A percentile compares a stretch with the other conserved stretches of the same genome.
These are phyloP conservation scores for Oncorhynchus kisutch DNA, from an alignment of 2,113 vertebrate genomes.

Conservation along the genomic window DNA sequence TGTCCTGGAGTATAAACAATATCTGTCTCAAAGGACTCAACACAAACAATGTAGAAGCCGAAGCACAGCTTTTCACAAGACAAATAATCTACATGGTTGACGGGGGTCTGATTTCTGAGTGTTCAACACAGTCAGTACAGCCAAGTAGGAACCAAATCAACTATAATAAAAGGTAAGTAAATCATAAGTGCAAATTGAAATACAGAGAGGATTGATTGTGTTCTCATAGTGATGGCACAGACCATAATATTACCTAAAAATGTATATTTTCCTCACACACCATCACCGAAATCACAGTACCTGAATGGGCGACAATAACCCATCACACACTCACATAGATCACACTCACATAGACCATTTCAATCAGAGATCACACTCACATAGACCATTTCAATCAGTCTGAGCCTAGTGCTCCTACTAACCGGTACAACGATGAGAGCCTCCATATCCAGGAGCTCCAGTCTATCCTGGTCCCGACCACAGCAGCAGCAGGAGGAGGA, in stretches of 20 bases:
- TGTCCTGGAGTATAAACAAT: background rate
- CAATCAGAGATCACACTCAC: background rate
- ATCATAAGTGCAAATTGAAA: background rate
- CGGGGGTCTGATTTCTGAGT: background rate
- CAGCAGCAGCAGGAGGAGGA: constrained; percentile 34
- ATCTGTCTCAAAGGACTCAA: background rate
- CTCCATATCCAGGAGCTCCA: constrained; percentile 49
- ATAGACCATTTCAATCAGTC: background rate
- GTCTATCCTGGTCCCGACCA: constrained; percentile 3
- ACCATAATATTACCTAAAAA: background rate
- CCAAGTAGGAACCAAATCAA: background rate
- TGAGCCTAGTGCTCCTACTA: constrained; percentile 33
- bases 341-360: background rate
- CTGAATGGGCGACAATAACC: background rate
- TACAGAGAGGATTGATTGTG: background rate
- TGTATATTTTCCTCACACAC: background rate
- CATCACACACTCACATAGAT: background rate
- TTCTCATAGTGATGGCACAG: background rate
- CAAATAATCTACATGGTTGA: background rate
- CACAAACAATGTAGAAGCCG: background rate
- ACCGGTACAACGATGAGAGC: constrained; percentile 63
- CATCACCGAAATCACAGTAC: background rate
- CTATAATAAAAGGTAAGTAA: background rate
- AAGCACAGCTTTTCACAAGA: background rate
- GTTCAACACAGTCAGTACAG: background rate